phyloP scores from a whole-genome alignment of 2,888 invertebrate genomes.

The Synanthedon formicaeformis region DNA sequence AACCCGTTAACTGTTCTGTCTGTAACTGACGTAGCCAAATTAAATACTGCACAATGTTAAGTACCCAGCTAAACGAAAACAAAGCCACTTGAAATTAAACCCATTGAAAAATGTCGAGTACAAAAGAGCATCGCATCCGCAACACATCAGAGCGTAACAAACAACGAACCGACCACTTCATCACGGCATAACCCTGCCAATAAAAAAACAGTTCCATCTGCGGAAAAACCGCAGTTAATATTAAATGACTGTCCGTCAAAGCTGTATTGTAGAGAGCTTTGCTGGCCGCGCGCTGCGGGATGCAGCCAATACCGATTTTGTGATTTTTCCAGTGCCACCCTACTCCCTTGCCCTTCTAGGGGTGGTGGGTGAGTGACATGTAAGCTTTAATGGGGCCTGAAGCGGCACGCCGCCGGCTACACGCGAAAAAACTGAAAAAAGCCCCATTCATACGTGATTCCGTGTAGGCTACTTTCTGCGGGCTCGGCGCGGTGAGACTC shows the following conservation, averaged over 20 bases:
- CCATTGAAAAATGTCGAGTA: constrained; percentile 40
- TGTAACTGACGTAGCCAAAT: not conserved
- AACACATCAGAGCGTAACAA: constrained; percentile 59
- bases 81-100: constrained; percentile 39
- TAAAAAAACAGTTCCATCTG: constrained; percentile 69
- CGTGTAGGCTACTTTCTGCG: constrained; percentile 68
- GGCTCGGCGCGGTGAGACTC: constrained; percentile 57
- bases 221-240: constrained; percentile 69
- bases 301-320: constrained; percentile 64
- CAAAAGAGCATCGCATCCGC: constrained; percentile 56
- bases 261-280: constrained; percentile 59
- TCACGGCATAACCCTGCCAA: constrained; percentile 57
- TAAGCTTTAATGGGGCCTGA: constrained; percentile 66
- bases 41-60: not conserved
- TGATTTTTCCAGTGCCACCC: constrained; percentile 47
- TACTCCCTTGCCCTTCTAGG: constrained; percentile 17
- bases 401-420: constrained; percentile 56
- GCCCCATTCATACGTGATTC: constrained; percentile 69
- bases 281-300: constrained; percentile 47
- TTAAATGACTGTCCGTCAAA: constrained; percentile 70
- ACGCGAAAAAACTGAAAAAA: constrained; percentile 64
- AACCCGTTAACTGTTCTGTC: not conserved
- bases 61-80: constrained; percentile 7
- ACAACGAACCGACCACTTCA: constrained; percentile 62
- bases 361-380: constrained; percentile 57